Base-by-base conservation (phyloP, 2,888 invertebrate species). In the Scaptomyza cyrtandrae region DNA sequence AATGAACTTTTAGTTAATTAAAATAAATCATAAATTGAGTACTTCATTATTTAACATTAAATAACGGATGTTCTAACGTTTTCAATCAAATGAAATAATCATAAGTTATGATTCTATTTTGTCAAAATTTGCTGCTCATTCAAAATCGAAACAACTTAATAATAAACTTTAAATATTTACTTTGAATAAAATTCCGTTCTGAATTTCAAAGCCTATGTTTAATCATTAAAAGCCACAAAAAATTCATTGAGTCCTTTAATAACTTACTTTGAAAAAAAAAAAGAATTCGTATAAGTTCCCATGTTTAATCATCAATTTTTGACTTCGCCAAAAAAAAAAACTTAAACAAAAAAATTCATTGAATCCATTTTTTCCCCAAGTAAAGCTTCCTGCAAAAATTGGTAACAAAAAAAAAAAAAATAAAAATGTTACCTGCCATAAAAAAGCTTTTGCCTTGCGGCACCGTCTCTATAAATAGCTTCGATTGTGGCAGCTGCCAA, bases 381-480 rank as follows among this genome's bases (percentile, higher is more conserved):
- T 31, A 2, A 39, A 44, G 9, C 44, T 37, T 16, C 10, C 41
- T 16, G 9, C 4, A 13, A 7, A 24, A 24, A 24, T 24, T 24
- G 19, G 27, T 33, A 52, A 49, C 29, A 24, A 44, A 13, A 3
- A 11, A 43, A 57, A 14, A 24, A 1, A 46, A 11, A 37, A 14
- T 19, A 5, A 19, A 49, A 27, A 29, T 9, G 7, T 33, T 35
- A 43, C 24, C 19, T 14, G 4, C 3, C 24, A 54, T 6, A 59
- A 35, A 56, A 56, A 61, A 37, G 29, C 24, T 11, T 16, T 39
- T 31, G 37, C n/a, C 37, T 43, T 16, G 31, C 44, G 31, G 24
- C 19, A 16, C 16, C 49, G 55, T 48, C 19, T 45, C 33, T 52
- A 75, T 57, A 50, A 71, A 65, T 60, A 65, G 53, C 60, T 55